These are phyloP conservation scores for Belgica antarctica DNA, from an alignment of 2,888 invertebrate species.

Conservation along the genomic window DNA sequence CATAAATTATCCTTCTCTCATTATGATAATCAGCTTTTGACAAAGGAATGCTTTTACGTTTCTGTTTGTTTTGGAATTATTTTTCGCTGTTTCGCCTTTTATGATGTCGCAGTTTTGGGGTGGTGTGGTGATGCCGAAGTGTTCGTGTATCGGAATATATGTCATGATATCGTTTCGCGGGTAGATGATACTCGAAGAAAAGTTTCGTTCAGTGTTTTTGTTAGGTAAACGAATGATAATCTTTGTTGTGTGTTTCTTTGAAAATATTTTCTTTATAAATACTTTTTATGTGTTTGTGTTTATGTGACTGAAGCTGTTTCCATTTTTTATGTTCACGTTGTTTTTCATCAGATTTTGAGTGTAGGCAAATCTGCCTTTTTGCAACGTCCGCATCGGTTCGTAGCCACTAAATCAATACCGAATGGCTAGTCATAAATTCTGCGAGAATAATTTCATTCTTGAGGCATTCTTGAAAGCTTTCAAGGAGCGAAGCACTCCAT, in stretches of 20 bases:
- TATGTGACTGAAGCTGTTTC: not conserved
- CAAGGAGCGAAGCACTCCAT: slow-evolving; percentile 15
- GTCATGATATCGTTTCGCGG: not conserved
- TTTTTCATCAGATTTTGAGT: not conserved
- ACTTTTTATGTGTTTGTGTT: slow-evolving; percentile 27
- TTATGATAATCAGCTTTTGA: slow-evolving; percentile 34
- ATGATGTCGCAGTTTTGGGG: not conserved
- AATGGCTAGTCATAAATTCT: slow-evolving; percentile 10
- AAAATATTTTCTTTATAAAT: slow-evolving; percentile 6
- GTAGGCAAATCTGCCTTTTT: not conserved
- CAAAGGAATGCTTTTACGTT: not conserved
- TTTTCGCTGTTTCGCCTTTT: not conserved
- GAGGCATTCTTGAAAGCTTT: not conserved
- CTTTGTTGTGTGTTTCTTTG: not conserved
- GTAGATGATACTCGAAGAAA: not conserved
- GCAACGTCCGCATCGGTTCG: not conserved
- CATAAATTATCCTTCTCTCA: slow-evolving; percentile 42
- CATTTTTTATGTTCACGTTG: slow-evolving; percentile 17
- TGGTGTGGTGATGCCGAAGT: no score
- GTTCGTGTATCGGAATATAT: not conserved
- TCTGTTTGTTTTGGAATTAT: not conserved
- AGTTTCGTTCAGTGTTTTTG: not conserved
- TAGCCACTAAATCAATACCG: slow-evolving; percentile 33
- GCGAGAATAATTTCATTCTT: slow-evolving; percentile 10
- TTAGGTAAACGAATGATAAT: not conserved